Base-by-base conservation (phyloP, 1,140 invertebrate genomes). In the Pentalonia nigronervosa region DNA sequence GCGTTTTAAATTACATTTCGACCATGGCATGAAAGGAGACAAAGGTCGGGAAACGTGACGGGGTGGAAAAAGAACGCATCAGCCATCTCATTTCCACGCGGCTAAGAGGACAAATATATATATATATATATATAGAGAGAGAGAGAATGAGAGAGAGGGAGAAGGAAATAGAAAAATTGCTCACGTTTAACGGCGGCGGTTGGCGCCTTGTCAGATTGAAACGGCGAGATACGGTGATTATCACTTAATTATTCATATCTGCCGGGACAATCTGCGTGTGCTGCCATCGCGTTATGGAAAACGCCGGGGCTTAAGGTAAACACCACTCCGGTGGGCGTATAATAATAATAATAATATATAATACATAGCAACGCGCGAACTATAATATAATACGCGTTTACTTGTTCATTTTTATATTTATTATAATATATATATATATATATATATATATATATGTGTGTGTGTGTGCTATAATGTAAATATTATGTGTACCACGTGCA, bases 201-300 rank as follows among this genome's bases (percentile, higher is more conserved):
- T 25, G 56, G 30, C 90, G 25, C 41, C 25, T 50, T 25, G 48
- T 89, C 60, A 91, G 67, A 91, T 91, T 91, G 60, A 91, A 91
- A 81, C 34, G 53, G n/a, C 60, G 67, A 91, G 90, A 91, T 91
- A 91, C 90, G 67, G 11, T 47, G 90, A 91, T 91, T 91, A 91
- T 91, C 90, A 91, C 90, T 91, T 81, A 91, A 91, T 91, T 91
- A 91, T 91, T 91, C 90, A 91, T 91, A 91, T 91, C 90, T 91
- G 45, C n/a, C 25, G 41, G 45, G 21, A 50, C 90, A 47, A 91
- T 91, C 90, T 91, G 56, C 41, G 56, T 91, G 14, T 76, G 60
- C 60, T n/a, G 34, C 56, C 36, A 23, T 6, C 23, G 56, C 30
- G 90, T 67, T 76, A 83, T 47, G 67, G 56, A 81, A 81, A 91